Evolutionary conservation across 2,888 invertebrate species (phyloP).

Genomic region (Agelastica alni): DNA sequence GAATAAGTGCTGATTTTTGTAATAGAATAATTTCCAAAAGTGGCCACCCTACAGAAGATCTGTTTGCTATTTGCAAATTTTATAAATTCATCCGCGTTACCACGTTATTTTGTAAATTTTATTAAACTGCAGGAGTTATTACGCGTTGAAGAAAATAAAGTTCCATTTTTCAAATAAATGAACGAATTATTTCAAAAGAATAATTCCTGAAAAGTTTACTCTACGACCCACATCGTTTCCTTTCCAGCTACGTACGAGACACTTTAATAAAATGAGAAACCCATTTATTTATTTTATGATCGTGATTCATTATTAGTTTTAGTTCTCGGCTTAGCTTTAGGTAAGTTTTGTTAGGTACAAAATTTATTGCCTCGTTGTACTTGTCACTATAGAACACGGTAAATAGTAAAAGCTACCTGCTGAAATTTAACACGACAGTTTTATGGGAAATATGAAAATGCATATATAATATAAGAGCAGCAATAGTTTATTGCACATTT

Average conservation of each 20-base stretch:
- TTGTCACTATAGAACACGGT: neutral
- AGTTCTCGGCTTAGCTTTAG: neutral
- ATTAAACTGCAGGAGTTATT: no score
- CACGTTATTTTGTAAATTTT: no score
- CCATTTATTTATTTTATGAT: constrained; percentile 1
- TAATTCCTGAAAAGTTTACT: constrained; percentile 14
- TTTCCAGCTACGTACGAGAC: constrained; percentile 15
- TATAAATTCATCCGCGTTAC: no score
- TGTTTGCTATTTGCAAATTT: no score
- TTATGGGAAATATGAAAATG: constrained; percentile 3
- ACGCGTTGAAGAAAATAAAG: constrained; percentile 5
- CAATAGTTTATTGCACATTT: neutral
- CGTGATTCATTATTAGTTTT: neutral
- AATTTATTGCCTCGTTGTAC: neutral
- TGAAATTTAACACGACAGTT: neutral
- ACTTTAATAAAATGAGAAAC: constrained; percentile 11
- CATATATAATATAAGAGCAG: constrained; percentile 17
- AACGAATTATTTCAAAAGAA: constrained; percentile 13
- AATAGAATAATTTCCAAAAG: no score
- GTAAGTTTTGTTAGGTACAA: neutral
- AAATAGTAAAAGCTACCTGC: neutral
- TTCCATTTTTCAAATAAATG: constrained; percentile 16
- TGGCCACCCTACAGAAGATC: no score
- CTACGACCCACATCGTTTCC: constrained; percentile 9
- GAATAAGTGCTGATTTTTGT: no score